Evolutionary conservation across 2,888 invertebrate species (phyloP).

Genomic region (Escarpia spicata): DNA sequence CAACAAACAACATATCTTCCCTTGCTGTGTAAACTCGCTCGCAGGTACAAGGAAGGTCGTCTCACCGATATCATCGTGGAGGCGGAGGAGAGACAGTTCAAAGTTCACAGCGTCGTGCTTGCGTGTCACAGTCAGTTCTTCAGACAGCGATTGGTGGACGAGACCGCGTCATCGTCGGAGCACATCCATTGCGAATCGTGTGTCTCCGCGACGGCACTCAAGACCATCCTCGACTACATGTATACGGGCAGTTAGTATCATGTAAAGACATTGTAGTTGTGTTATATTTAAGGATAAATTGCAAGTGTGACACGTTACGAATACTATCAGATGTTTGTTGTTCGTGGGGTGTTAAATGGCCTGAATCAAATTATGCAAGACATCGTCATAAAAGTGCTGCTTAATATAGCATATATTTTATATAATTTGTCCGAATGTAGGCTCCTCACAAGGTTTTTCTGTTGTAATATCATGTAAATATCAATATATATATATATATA

Average conservation of each 20-base stretch:
- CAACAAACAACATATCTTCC: neutral
- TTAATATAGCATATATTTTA: no score
- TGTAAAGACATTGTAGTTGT: neutral
- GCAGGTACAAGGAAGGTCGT: neutral
- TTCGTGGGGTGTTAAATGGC: no score
- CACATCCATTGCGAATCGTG: neutral
- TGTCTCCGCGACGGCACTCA: conserved; percentile 7
- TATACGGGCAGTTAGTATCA: neutral
- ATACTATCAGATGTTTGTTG: no score
- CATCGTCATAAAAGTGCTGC: no score
- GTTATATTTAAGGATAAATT: neutral
- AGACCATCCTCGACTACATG: neutral
- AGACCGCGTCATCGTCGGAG: neutral
- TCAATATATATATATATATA: no score
- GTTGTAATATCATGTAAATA: no score
- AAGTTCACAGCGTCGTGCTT: neutral
- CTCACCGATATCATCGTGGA: neutral
- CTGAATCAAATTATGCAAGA: no score
- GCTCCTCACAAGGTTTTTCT: no score
- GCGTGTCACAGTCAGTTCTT: neutral
- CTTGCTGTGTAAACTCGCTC: neutral
- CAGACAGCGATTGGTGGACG: neutral
- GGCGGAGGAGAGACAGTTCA: neutral
- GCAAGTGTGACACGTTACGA: no score
- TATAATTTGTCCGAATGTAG: no score